Evolutionary conservation across 2,797 vertebrate genomes (phyloP).

Genomic region (Epinephelus awoara): DNA sequence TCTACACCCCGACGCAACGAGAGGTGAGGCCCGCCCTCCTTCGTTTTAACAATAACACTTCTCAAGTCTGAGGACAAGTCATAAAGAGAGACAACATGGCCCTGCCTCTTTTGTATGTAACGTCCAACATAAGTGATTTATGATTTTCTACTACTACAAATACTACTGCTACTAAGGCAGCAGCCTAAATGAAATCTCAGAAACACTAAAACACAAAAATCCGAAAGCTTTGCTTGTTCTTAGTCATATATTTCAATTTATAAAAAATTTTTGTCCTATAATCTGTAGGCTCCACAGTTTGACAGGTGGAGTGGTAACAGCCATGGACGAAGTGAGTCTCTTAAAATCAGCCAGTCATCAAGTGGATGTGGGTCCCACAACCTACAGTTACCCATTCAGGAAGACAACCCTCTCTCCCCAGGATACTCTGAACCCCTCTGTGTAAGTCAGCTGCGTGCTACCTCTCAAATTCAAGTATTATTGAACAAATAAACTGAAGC

Average conservation of each 20-base stretch:
- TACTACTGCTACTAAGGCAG: neutral
- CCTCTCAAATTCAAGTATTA: constrained; percentile 17
- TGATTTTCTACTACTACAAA: constrained; percentile 1
- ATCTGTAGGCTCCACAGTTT: constrained; percentile 79
- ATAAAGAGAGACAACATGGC: constrained; percentile 2
- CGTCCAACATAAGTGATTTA: constrained; percentile 10
- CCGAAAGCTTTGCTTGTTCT: neutral
- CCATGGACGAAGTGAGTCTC: constrained; percentile 68
- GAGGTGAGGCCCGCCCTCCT: constrained; percentile 76
- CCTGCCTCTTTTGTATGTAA: constrained; percentile 30
- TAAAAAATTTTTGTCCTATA: neutral
- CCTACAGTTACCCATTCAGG: constrained; percentile 75
- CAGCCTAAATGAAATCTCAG: neutral
- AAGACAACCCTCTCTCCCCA: constrained; percentile 83
- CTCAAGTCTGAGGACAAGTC: constrained; percentile 20
- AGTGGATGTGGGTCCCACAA: constrained; percentile 75
- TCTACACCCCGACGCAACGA: constrained; percentile 87
- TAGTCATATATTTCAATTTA: neutral
- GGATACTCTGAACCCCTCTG: constrained; percentile 87
- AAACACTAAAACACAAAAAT: neutral
- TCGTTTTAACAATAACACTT: constrained; percentile 27
- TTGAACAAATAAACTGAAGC: constrained; percentile 9
- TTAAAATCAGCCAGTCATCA: constrained; percentile 69
- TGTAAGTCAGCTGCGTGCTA: constrained; percentile 83
- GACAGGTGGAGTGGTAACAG: constrained; percentile 83